These are phyloP conservation scores for Hycleus cichorii DNA, from an alignment of 1,140 invertebrate species.

Conservation along the genomic window DNA sequence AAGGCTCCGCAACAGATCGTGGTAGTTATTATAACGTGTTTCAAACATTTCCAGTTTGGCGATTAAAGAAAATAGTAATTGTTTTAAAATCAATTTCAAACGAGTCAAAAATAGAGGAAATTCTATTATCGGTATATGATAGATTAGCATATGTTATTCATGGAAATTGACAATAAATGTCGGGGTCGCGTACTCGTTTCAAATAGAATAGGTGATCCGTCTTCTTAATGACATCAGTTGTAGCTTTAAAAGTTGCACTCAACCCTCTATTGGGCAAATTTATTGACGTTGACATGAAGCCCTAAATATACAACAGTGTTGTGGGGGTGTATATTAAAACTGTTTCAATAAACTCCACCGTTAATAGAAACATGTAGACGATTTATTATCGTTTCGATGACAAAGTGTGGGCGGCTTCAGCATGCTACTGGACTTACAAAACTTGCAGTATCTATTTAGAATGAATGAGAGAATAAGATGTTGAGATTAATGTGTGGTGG, in stretches of 20 bases:
- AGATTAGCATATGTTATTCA: slow-evolving; percentile 21
- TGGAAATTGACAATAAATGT: slow-evolving; percentile 6
- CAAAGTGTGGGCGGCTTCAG: slow-evolving; percentile 1
- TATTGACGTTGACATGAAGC: no score
- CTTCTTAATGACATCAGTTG: slow-evolving; percentile 23
- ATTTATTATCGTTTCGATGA: slow-evolving; percentile 13
- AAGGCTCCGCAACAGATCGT: neutral
- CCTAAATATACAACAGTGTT: no score
- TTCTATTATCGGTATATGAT: slow-evolving; percentile 8
- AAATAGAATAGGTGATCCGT: slow-evolving; percentile 24
- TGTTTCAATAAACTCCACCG: neutral
- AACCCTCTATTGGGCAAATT: neutral
- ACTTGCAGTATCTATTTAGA: neutral
- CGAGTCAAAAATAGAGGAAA: no score
- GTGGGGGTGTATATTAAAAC: no score
- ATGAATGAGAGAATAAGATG: no score
- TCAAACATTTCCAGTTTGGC: no score
- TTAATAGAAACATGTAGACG: slow-evolving; percentile 8
- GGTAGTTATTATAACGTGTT: no score
- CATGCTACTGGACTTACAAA: slow-evolving; percentile 4
- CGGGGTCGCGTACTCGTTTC: slow-evolving; percentile 4
- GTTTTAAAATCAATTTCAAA: no score
- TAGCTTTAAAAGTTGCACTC: slow-evolving; percentile 16
- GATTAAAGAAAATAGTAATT: no score
- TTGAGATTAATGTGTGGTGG: no score